These are phyloP conservation scores for Charaxes varanes DNA, from an alignment of 1,140 invertebrate species.

Conservation along the genomic window DNA sequence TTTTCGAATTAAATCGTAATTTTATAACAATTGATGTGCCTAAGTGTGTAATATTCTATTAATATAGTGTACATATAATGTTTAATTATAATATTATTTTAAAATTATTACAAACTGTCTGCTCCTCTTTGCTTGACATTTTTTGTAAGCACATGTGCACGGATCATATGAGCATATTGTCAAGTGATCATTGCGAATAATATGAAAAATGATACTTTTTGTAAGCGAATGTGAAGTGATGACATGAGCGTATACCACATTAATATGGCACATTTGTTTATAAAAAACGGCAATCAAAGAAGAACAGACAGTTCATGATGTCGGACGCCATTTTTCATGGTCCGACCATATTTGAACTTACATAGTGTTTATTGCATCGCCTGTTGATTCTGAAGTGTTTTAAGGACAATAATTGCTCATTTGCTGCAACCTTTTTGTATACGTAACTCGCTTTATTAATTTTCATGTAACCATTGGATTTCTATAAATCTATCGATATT, in stretches of 20 bases:
- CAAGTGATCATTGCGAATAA: no score
- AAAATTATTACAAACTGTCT: no score
- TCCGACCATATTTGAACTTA: conserved; percentile 6
- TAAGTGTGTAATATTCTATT: conserved; percentile 73
- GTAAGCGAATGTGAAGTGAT: no score
- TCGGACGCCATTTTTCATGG: conserved; percentile 13
- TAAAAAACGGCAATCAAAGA: no score
- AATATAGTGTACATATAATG: conserved; percentile 56
- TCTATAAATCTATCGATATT: background rate
- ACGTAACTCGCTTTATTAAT: conserved; percentile 8
- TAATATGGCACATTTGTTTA: no score
- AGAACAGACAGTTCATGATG: no score
- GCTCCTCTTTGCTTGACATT: no score
- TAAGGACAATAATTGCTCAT: conserved; percentile 51
- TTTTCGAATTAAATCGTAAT: conserved; percentile 69
- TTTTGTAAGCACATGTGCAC: no score
- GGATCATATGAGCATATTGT: no score
- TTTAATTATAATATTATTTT: conserved; percentile 30
- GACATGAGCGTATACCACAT: no score
- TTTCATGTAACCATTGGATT: conserved; percentile 1
- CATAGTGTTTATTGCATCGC: conserved; percentile 26
- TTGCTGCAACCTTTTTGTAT: conserved; percentile 35
- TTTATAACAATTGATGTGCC: conserved; percentile 75
- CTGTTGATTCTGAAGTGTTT: conserved; percentile 28
- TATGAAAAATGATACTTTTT: no score